Evolutionary conservation across 2,888 invertebrate genomes (phyloP).

Genomic region (Gisinianus flammeolus): DNA sequence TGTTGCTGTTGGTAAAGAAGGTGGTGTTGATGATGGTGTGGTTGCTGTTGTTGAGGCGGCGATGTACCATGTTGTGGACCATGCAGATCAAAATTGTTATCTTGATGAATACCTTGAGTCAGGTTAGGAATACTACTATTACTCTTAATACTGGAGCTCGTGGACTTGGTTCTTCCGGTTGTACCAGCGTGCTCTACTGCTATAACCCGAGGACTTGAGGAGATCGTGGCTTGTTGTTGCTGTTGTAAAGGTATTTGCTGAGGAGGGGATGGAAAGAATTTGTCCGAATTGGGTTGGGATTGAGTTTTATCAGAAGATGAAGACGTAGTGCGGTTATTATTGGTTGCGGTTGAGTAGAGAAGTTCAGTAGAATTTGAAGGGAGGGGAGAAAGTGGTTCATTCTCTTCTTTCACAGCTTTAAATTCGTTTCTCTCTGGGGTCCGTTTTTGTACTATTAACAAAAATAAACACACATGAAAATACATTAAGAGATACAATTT

Average conservation of each 20-base stretch:
- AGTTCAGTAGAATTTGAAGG: background rate
- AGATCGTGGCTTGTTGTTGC: background rate
- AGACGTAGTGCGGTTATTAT: background rate
- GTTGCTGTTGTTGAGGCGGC: constrained; percentile 25
- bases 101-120: background rate
- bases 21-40: constrained; percentile 35
- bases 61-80: background rate
- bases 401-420: constrained; percentile 55
- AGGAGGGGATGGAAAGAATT: constrained; percentile 1
- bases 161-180: background rate
- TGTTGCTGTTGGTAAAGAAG: constrained; percentile 36
- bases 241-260: constrained; percentile 1
- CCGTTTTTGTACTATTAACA: constrained; percentile 57
- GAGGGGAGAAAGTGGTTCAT: constrained; percentile 18
- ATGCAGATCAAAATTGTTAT: background rate
- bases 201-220: background rate
- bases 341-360: constrained; percentile 2
- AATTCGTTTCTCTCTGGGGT: constrained; percentile 56
- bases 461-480: too few species aligned
- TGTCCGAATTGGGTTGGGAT: background rate
- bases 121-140: background rate
- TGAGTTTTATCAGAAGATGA: background rate
- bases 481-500: constrained; percentile 1
- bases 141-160: constrained; percentile 11
- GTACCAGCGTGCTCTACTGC: background rate